phyloP scores from a whole-genome alignment of 92 coral and sea anemone species.

The Epizoanthus fatuus region DNA sequence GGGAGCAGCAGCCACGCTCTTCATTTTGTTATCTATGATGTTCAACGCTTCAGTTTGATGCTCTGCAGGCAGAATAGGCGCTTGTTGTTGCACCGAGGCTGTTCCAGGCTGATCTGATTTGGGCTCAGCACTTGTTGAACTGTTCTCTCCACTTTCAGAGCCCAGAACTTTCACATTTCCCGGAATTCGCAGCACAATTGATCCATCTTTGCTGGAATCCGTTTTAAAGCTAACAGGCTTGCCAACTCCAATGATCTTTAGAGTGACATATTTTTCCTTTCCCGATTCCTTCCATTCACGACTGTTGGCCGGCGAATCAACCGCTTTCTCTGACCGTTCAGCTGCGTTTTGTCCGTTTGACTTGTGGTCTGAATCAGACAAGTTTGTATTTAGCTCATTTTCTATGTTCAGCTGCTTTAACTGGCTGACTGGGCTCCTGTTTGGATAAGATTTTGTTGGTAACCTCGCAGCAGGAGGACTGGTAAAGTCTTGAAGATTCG shows the following conservation, averaged over 20 bases:
- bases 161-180: constrained; percentile 62
- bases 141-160: constrained; percentile 15
- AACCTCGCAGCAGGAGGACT: not conserved
- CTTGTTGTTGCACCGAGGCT: not conserved
- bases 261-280: constrained; percentile 59
- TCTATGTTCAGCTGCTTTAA: constrained; percentile 24
- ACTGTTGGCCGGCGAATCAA: not conserved
- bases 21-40: not conserved
- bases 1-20: not conserved
- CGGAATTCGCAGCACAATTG: constrained; percentile 78
- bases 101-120: constrained; percentile 8
- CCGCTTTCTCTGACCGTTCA: not conserved
- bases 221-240: constrained; percentile 89
- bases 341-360: not conserved
- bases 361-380: not conserved
- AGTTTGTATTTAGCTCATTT: constrained; percentile 11
- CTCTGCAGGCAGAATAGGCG: not conserved
- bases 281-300: not conserved
- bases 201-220: constrained; percentile 86
- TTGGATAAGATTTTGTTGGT: not conserved
- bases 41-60: not conserved
- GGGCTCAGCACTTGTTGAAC: not conserved
- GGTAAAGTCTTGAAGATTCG: not conserved
- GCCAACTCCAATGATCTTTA: constrained; percentile 81
- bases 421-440: not conserved